Evolutionary conservation across 2,113 vertebrate genomes (phyloP).

Genomic region (Sus scrofa): T2T-Sscrofa CM000814.6:5403001-5403500

Average conservation of each 20-base stretch:
- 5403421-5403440: background rate
- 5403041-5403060: too few relatives aligned
- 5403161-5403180: background rate
- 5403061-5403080: too few relatives aligned
- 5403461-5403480: too few relatives aligned
- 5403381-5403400: background rate
- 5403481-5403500: too few relatives aligned
- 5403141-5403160: too few relatives aligned
- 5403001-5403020: too few relatives aligned
- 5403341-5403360: background rate
- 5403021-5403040: too few relatives aligned
- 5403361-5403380: background rate
- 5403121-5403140: too few relatives aligned
- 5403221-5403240: too few relatives aligned
- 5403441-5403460: background rate
- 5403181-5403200: accelerated
- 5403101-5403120: too few relatives aligned
- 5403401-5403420: background rate
- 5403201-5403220: background rate
- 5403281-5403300: background rate
- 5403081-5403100: too few relatives aligned
- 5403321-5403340: background rate
- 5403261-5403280: background rate
- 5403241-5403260: background rate
- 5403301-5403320: background rate